Evolutionary conservation across 2,888 invertebrate species (phyloP).

Genomic region (Ligdia adustata): DNA sequence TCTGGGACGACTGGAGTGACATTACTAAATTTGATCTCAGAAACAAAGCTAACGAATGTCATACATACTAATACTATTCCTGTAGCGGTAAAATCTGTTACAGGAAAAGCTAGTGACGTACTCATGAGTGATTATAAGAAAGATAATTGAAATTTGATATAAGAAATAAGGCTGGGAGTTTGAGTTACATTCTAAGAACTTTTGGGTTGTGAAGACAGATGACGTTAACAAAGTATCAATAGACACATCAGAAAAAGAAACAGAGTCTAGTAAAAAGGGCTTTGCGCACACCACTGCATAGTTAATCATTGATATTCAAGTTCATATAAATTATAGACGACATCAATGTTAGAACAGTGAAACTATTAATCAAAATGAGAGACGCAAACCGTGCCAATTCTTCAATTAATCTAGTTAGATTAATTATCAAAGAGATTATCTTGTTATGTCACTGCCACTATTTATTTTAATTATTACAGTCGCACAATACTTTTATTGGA

Average conservation of each 20-base stretch:
- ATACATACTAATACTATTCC: conserved; percentile 27
- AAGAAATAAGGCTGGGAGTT: too few species aligned
- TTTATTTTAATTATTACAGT: conserved; percentile 10
- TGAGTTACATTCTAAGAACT: too few species aligned
- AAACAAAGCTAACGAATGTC: conserved; percentile 70
- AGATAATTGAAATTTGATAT: too few species aligned
- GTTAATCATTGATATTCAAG: conserved; percentile 18
- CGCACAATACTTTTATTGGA: conserved; percentile 3
- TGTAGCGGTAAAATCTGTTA: conserved; percentile 7
- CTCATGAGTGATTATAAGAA: too few species aligned
- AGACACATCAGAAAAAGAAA: too few species aligned
- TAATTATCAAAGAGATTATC: conserved; percentile 38
- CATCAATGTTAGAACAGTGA: conserved; percentile 37
- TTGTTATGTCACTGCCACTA: conserved; percentile 31
- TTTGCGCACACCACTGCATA: too few species aligned
- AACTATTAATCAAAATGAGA: conserved; percentile 38
- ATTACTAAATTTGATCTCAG: conserved; percentile 80
- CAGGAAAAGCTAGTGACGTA: background rate
- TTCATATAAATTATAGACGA: conserved; percentile 29
- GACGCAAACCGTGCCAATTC: conserved; percentile 39
- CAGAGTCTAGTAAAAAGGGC: too few species aligned
- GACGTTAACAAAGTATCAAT: too few species aligned
- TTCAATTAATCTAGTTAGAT: conserved; percentile 24
- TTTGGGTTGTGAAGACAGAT: too few species aligned
- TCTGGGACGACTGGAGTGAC: conserved; percentile 82